These are phyloP conservation scores for Calidris pygmaea DNA, from an alignment of 2,113 vertebrate species.

Conservation along the genomic window DNA sequence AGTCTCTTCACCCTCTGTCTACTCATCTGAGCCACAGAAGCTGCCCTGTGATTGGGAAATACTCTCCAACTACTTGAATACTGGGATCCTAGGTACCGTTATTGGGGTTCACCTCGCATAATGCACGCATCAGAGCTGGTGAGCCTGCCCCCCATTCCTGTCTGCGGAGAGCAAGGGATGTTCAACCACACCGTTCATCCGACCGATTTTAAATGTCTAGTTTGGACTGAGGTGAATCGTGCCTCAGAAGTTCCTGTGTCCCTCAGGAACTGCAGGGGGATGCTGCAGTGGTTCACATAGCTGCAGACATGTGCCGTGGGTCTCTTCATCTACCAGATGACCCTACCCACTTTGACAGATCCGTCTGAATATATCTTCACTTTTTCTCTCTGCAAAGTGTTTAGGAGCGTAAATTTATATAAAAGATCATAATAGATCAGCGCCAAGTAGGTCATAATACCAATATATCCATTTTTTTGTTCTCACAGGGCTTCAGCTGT, in stretches of 20 bases:
- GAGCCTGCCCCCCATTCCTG: neutral
- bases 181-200: accelerated
- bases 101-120: neutral
- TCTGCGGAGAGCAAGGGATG: neutral
- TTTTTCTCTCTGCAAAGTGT: neutral
- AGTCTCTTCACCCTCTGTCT: neutral
- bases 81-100: accelerated
- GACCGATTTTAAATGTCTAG: neutral
- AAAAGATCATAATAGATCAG: neutral
- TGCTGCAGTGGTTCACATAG: neutral
- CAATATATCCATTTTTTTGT: neutral
- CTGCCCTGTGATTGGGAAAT: neutral
- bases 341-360: neutral
- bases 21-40: neutral
- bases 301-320: neutral
- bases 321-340: neutral
- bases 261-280: neutral
- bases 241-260: neutral
- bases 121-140: neutral
- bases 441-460: neutral
- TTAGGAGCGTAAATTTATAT: neutral
- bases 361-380: neutral
- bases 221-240: neutral
- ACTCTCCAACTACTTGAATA: neutral
- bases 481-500: conserved; percentile 88